Conservation (phyloP, 2,113 vertebrate species). For the Aplodontia rufa region DNA sequence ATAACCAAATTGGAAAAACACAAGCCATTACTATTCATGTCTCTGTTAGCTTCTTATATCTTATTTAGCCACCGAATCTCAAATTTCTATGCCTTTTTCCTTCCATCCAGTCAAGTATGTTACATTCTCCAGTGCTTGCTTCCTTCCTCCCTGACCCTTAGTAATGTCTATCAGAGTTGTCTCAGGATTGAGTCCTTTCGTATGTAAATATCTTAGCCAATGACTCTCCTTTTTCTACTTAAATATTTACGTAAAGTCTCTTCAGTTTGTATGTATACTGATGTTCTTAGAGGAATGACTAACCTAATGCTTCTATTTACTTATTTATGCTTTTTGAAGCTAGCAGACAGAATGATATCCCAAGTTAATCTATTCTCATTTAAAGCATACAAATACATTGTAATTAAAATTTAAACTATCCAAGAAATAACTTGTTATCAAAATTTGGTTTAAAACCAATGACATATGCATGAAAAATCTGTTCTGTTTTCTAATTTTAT, state of each 20-base stretch:
- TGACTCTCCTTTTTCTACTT: neutral
- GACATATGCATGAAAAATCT: neutral
- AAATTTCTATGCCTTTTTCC: neutral
- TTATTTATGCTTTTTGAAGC: neutral
- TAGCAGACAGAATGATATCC: neutral
- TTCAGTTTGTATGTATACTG: neutral
- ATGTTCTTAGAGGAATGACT: neutral
- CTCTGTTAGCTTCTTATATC: neutral
- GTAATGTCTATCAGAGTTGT: neutral
- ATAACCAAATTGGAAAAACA: neutral
- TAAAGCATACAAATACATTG: neutral
- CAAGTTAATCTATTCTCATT: neutral
- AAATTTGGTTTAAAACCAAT: slow-evolving; percentile 10
- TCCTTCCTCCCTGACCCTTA: neutral
- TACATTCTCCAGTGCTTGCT: neutral
- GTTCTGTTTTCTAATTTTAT: neutral
- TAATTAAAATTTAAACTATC: slow-evolving; percentile 27
- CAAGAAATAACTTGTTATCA: slow-evolving; percentile 2
- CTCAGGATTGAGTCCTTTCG: neutral
- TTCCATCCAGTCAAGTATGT: neutral
- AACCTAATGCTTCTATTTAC: too few relatives aligned
- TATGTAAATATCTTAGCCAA: neutral
- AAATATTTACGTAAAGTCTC: neutral
- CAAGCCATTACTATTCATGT: neutral
- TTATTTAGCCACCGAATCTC: neutral